A percentile compares a stretch with the other conserved stretches of the same genome.
phyloP scores from a whole-genome alignment of 2,113 vertebrate species.

The Grantiella picta region DNA sequence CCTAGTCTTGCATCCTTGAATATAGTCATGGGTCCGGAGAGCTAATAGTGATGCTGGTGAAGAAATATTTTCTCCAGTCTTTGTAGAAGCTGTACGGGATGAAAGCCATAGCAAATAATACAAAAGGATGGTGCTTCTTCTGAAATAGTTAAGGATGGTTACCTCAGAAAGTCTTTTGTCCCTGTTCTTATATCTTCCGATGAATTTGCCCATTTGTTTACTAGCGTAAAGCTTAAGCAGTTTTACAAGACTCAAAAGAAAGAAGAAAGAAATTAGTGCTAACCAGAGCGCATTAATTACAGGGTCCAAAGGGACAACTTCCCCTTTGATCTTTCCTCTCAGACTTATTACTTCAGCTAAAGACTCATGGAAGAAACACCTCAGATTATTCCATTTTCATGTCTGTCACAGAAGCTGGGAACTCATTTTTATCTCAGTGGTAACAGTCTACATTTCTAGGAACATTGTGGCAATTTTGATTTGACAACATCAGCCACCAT shows the following conservation, averaged over 20 bases:
- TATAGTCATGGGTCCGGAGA: neutral
- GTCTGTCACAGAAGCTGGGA: neutral
- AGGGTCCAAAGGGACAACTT: neutral
- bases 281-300: neutral
- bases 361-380: neutral
- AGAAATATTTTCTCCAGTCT: neutral
- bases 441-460: neutral
- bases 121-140: neutral
- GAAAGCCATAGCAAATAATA: neutral
- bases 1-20: neutral
- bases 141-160: neutral
- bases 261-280: neutral
- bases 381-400: neutral
- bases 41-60: neutral
- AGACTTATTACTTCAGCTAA: neutral
- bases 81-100: neutral
- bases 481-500: neutral
- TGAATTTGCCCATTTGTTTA: neutral
- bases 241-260: neutral
- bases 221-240: neutral
- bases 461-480: neutral
- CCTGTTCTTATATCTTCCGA: neutral
- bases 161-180: neutral
- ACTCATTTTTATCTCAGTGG: neutral
- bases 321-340: neutral